Evolutionary conservation across 1,140 invertebrate genomes (phyloP).

Genomic region (Papilio helenus): DNA sequence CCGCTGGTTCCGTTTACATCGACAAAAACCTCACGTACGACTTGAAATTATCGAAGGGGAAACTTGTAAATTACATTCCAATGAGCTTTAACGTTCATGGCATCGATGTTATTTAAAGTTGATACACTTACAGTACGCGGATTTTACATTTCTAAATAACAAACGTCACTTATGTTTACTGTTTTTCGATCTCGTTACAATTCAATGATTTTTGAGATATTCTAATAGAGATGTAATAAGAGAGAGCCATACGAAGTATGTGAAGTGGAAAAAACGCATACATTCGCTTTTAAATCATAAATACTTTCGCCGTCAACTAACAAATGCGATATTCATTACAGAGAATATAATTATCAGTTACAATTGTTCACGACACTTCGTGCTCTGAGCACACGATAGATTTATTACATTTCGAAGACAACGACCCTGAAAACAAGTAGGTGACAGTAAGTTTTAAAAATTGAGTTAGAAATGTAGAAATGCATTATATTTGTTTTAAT

Average conservation of each 20-base stretch:
- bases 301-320: constrained; percentile 61
- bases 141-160: not conserved
- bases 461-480: not conserved
- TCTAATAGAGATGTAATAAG: not conserved
- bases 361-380: not conserved
- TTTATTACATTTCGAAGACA: not conserved
- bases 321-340: constrained; percentile 60
- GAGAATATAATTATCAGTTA: constrained; percentile 4
- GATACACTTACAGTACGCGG: not conserved
- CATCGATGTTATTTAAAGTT: constrained; percentile 36
- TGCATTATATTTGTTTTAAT: not conserved
- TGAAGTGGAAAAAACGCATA: constrained; percentile 63
- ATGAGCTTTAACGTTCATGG: constrained; percentile 41
- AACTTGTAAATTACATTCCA: constrained; percentile 52
- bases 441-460: not conserved
- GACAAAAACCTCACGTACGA: constrained; percentile 55
- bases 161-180: not conserved
- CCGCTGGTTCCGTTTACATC: constrained; percentile 55
- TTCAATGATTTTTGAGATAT: constrained; percentile 8
- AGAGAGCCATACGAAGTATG: constrained; percentile 37
- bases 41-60: constrained; percentile 57
- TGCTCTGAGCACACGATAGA: not conserved
- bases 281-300: constrained; percentile 60
- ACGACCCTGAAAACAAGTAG: not conserved
- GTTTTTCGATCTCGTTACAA: not conserved